Evolutionary conservation across 2,797 vertebrate genomes (phyloP), one percentile per base, ranked within the genome.

Genomic region (Typhlichthys subterraneus): DNA sequence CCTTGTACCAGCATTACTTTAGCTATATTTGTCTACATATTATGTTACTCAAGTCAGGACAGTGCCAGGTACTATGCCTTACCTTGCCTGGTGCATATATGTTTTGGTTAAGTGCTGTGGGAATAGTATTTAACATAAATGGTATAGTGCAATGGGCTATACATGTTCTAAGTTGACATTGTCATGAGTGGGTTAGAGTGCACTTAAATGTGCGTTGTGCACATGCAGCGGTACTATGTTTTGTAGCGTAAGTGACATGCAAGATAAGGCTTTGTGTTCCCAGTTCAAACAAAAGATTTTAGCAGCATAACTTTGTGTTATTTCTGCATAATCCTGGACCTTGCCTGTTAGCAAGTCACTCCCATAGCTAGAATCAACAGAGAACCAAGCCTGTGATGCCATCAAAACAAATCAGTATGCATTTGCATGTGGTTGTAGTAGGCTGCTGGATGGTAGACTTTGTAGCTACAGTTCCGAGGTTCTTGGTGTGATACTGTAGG

Each of bases 101-200:
- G 38, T 42, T 42, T 7, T 7, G 66, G 17, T 67, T 64, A 23
- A 49, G 14, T 59, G n/a, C 63, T 2, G 59, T 54, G 38, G 48
- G 5, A 61, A 58, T 29, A 59, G 50, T 50, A 57, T 53, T 66
- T 70, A 57, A 57, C 19, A 70, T 59, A 65, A 73, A 69, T 31
- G 5, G 47, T 12, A 48, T 42, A 45, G 57, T 54, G 63, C 65
- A 15, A 63, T 67, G 57, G 68, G 50, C 15, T 61, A 65, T 76
- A 52, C 59, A 70, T 70, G 74, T 74, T 73, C 76, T 75, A 15
- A 63, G 62, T 55, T 75, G 12, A 64, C 57, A 68, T 68, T 59
- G 45, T 73, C 67, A 76, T 78, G 77, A 79, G 47, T 11, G 45
- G 10, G 23, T 31, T 23, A 3, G 19, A 12, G 53, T 33, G 19